phyloP scores from a whole-genome alignment of 2,797 vertebrate species.

The Lates japonicus region DNA sequence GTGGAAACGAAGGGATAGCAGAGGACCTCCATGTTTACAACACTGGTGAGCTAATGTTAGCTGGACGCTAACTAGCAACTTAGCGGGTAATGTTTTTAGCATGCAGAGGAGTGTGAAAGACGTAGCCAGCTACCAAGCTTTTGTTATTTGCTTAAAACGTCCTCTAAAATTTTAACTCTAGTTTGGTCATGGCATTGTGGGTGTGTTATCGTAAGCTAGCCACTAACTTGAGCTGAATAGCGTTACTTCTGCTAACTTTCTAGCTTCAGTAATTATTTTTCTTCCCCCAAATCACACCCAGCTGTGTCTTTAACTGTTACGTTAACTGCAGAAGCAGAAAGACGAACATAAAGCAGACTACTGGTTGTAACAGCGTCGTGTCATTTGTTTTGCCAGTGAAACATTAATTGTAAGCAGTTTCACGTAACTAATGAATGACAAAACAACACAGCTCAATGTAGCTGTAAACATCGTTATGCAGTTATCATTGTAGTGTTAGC shows the following conservation, averaged over 20 bases:
- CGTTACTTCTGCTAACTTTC: neutral
- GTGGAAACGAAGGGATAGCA: slow-evolving; percentile 97
- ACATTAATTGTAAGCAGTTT: neutral
- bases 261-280: neutral
- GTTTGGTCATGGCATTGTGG: fast-evolving
- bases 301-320: neutral
- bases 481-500: no score
- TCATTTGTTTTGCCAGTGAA: neutral
- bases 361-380: fast-evolving
- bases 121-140: neutral
- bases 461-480: neutral
- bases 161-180: fast-evolving
- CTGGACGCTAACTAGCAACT: slow-evolving; percentile 52
- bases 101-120: slow-evolving; percentile 4
- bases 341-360: neutral
- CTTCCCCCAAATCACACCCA: no score
- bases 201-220: neutral
- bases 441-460: neutral
- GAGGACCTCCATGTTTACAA: slow-evolving; percentile 97
- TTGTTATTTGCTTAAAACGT: no score
- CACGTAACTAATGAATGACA: fast-evolving
- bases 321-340: no score
- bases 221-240: neutral
- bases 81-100: slow-evolving; percentile 82
- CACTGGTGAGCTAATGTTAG: slow-evolving; percentile 88